Evolutionary conservation across 64 coral and sea anemone species (phyloP), one percentile per base, ranked within the genome.

Genomic region (Montipora sp.): DNA sequence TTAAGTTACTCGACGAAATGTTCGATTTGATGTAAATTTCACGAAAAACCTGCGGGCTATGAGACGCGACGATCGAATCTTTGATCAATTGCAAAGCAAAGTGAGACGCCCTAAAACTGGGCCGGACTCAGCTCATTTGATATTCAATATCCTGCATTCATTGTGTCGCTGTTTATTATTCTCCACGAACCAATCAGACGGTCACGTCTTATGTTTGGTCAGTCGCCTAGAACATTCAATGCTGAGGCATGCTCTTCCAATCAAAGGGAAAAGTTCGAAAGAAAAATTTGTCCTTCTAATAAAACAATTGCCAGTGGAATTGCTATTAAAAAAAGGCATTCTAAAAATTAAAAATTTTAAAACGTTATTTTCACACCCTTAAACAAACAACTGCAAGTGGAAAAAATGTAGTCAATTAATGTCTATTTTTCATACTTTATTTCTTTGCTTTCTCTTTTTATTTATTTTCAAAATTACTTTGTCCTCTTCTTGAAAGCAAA

Each of bases 101-200:
- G 82, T 71, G 82, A 85, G 82, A 72, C 82, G 82, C 82, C 66
- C 82, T 47, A 85, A 84, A 85, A 85, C 61, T 51, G 61, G 82
- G 82, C 61, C 82, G 45, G 61, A 85, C 82, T 85, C 60, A 36
- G 63, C 82, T 85, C 7, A 68, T 46, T 85, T 85, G 82, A 85
- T 71, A 85, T 85, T 85, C 82, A 85, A 85, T 85, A 85, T 85
- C 65, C 8, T 85, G 82, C 44, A 73, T 85, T 49, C 3, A 85
- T 85, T 83, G 19, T 48, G 66, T 7, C 2, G 58, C 24, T 4
- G 27, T 63, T 83, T 11, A 71, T 16, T 71, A 70, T 85, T 71
- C 45, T 21, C 45, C 2, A 21, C 19, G 63, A 15, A 71, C 82
- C 82, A 85, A 85, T 85, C 82, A 85, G 82, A 44, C 5, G 46